Conservation (phyloP, 2,888 invertebrate genomes). For the Habroteleia sp. region DNA sequence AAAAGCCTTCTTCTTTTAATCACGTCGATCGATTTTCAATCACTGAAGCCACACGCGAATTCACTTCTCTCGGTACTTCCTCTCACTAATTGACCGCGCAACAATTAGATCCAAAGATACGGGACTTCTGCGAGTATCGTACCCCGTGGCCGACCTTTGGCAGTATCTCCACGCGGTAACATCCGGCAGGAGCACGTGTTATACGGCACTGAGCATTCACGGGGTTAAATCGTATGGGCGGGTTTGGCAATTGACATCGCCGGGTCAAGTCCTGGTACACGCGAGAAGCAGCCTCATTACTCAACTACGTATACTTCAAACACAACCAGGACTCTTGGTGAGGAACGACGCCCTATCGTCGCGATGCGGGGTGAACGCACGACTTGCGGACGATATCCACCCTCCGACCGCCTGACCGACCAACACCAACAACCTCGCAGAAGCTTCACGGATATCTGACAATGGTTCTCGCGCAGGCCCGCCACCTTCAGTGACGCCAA, state of each 20-base stretch:
- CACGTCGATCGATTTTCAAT: conserved; percentile 43
- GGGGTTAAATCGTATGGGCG: conserved; percentile 6
- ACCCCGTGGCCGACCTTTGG: conserved; percentile 24
- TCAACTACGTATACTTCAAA: conserved; percentile 19
- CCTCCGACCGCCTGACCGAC: conserved; percentile 64
- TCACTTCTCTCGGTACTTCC: conserved; percentile 13
- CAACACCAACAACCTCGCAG: conserved; percentile 65
- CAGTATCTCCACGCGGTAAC: conserved; percentile 60
- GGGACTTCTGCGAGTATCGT: background rate
- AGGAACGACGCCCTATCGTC: conserved; percentile 78
- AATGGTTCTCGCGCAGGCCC: conserved; percentile 68
- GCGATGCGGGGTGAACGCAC: conserved; percentile 80
- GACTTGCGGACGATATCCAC: conserved; percentile 76
- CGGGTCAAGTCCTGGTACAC: conserved; percentile 8
- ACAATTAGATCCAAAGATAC: conserved; percentile 14
- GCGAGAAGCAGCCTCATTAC: conserved; percentile 5
- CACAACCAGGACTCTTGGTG: conserved; percentile 49
- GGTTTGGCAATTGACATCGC: conserved; percentile 5
- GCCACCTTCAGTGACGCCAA: conserved; percentile 52
- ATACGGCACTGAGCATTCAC: conserved; percentile 66
- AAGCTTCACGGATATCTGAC: conserved; percentile 64
- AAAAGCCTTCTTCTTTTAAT: conserved; percentile 32
- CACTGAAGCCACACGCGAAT: conserved; percentile 47
- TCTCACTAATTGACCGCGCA: conserved; percentile 2
- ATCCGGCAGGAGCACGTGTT: conserved; percentile 65